Evolutionary conservation across 2,797 vertebrate genomes (phyloP).

Genomic region (Scyliorhinus canicula): DNA sequence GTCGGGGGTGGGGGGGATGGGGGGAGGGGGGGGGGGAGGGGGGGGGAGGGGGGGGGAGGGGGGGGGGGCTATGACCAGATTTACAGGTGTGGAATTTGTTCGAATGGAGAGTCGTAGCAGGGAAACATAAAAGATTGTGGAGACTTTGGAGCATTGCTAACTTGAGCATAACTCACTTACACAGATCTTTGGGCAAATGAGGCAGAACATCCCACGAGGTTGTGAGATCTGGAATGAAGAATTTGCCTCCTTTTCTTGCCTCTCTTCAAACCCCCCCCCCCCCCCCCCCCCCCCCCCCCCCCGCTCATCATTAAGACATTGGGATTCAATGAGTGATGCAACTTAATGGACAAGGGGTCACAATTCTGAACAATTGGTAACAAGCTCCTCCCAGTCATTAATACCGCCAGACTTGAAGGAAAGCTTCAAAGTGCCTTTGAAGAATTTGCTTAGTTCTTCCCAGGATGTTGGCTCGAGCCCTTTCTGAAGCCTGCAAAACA

Average conservation of each 20-base stretch:
- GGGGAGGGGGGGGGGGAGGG: too few relatives aligned
- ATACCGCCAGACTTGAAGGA: too few relatives aligned
- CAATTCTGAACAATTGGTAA: too few relatives aligned
- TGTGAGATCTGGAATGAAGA: neutral
- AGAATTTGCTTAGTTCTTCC: neutral
- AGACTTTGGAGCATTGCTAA: neutral
- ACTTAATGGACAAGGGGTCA: too few relatives aligned
- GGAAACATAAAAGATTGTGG: neutral
- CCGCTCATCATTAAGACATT: neutral
- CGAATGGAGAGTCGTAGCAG: neutral
- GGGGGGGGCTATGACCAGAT: neutral
- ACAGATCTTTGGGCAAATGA: neutral
- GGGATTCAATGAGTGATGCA: too few relatives aligned
- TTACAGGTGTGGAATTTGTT: neutral
- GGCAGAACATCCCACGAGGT: too few relatives aligned
- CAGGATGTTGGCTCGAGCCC: neutral
- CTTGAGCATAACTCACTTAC: neutral
- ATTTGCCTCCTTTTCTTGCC: neutral
- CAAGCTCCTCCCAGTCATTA: too few relatives aligned
- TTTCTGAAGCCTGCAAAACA: neutral
- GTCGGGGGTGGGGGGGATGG: too few relatives aligned
- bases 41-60: too few relatives aligned
- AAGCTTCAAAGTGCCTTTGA: too few relatives aligned
- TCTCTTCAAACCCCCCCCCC: neutral
- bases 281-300: too few relatives aligned